phyloP scores from a whole-genome alignment of 2,797 vertebrate genomes.

The Apogon hyalosoma region DNA sequence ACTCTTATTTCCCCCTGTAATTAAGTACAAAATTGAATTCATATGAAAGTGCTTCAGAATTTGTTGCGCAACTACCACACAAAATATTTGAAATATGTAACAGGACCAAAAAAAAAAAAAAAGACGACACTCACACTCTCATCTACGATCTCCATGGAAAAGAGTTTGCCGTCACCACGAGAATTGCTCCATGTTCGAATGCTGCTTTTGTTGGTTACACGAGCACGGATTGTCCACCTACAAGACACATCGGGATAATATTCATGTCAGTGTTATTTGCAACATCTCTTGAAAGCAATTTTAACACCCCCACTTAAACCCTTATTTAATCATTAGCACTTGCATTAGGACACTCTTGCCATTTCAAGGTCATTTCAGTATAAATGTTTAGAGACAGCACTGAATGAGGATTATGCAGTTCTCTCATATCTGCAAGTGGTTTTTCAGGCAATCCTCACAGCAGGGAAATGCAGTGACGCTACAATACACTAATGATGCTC shows the following conservation, averaged over 20 bases:
- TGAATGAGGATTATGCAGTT: too few species aligned
- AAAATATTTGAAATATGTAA: not conserved
- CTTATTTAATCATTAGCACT: too few species aligned
- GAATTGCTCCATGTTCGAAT: slow-evolving; percentile 98
- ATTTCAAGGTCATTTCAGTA: too few species aligned
- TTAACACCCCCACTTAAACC: too few species aligned
- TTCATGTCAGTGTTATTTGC: not conserved
- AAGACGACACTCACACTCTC: slow-evolving; percentile 90
- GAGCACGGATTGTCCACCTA: slow-evolving; percentile 97
- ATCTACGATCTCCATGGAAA: slow-evolving; percentile 96
- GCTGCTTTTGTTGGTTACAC: slow-evolving; percentile 94
- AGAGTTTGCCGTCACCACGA: slow-evolving; percentile 96
- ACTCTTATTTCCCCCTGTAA: slow-evolving; percentile 95
- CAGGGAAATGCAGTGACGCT: slow-evolving; percentile 9
- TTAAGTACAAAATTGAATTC: slow-evolving; percentile 21
- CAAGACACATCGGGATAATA: not conserved
- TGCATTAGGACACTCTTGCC: too few species aligned
- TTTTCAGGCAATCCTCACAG: slow-evolving; percentile 7
- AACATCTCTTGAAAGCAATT: too few species aligned
- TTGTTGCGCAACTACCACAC: not conserved
- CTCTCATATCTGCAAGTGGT: not conserved
- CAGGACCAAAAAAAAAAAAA: not conserved
- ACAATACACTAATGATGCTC: slow-evolving; percentile 5
- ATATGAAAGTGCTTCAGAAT: not conserved
- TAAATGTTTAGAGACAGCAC: too few species aligned